Conservation (phyloP, 2,113 vertebrate species). For the Hippocampus barbouri region DNA sequence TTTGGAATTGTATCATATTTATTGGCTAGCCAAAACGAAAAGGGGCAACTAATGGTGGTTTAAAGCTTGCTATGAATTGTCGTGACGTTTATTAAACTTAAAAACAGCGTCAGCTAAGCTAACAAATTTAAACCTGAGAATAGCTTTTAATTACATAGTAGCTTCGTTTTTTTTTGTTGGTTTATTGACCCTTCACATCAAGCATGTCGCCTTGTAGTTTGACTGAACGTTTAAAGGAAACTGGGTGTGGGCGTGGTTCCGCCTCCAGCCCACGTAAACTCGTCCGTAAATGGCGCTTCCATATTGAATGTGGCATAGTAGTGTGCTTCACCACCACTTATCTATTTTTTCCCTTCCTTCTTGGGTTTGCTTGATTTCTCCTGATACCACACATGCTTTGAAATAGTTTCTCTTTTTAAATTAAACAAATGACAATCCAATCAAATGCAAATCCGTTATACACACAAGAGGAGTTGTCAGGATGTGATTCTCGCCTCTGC, state of each 20-base stretch:
- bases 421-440: background rate
- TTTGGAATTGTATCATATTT: background rate
- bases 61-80: background rate
- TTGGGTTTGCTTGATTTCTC: background rate
- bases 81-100: no score
- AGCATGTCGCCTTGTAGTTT: background rate
- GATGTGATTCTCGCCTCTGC: background rate
- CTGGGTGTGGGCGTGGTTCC: background rate
- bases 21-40: background rate
- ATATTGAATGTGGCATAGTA: background rate
- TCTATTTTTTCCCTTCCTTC: background rate
- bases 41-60: background rate
- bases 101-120: background rate
- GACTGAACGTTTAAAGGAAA: slow-evolving; percentile 1
- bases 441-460: background rate
- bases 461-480: background rate
- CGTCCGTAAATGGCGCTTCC: background rate
- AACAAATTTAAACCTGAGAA: background rate
- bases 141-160: no score
- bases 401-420: background rate
- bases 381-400: background rate
- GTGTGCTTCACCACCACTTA: background rate
- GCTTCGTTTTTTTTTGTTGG: background rate
- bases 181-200: background rate
- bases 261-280: background rate